Evolutionary conservation across 2,113 vertebrate species (phyloP).

Genomic region (Stercorarius parasiticus): DNA sequence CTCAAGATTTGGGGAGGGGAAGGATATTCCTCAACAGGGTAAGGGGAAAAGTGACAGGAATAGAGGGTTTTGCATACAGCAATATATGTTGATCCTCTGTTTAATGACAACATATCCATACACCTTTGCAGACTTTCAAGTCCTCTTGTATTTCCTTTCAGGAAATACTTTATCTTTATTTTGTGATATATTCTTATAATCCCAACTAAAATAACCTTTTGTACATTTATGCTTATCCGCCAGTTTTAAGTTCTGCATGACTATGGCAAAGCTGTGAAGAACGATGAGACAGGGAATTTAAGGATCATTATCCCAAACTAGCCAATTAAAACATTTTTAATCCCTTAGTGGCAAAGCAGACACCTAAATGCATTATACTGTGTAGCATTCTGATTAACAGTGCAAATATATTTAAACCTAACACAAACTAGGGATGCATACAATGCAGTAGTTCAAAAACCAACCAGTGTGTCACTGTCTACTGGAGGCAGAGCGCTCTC

Average conservation of each 20-base stretch:
- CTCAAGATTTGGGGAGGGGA: background rate
- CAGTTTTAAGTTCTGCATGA: background rate
- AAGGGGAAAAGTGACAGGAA: background rate
- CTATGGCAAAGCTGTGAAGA: background rate
- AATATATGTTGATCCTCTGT: background rate
- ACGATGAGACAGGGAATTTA: background rate
- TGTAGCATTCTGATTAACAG: background rate
- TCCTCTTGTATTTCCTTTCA: background rate
- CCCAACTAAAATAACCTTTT: background rate
- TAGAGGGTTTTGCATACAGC: background rate
- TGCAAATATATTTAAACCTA: background rate
- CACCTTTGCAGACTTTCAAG: background rate
- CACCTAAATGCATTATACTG: background rate
- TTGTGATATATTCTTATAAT: background rate
- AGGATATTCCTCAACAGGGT: background rate
- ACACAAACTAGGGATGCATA: background rate
- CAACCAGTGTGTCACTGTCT: background rate
- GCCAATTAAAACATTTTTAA: background rate
- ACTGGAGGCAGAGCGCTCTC: background rate
- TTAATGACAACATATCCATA: background rate
- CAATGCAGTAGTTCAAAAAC: background rate
- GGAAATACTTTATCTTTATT: background rate
- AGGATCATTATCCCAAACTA: background rate
- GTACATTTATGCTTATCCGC: background rate
- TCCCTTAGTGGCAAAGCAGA: background rate